Evolutionary conservation across 1,140 invertebrate species (phyloP), one percentile per base, ranked within the genome.

Genomic region (Drosophila kikkawai): DNA sequence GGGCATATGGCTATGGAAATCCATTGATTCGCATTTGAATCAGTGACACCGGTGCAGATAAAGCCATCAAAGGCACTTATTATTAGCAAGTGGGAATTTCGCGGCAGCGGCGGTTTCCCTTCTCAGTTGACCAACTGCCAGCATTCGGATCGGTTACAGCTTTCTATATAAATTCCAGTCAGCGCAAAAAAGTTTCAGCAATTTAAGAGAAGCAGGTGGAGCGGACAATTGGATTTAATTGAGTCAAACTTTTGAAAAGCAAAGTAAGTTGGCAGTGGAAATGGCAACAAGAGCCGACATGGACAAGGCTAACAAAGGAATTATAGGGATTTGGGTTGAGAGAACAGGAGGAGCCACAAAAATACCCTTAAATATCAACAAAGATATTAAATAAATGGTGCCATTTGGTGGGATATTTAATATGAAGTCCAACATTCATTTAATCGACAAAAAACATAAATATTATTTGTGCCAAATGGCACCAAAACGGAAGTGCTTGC

Each of bases 11-110:
- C 26, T 19, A 26, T 64, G 64, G 58, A 9, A 42, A 69, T 53
- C 69, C 69, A 50, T 19, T 73, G 67, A 73, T 71, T 73, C 53
- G 29, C 69, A 73, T 53, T 73, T 70, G 53, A 73, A 47, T 71
- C 69, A 7, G 34, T 73, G 67, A 41, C 69, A 71, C 51, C 67
- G 48, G 15, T n/a, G 26, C 29, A 47, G 69, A 73, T 71, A 73
- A 59, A n/a, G 44, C 36, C 69, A 73, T 73, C 69, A 71, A 73
- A 73, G n/a, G n/a, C 68, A 59, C 32, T 59, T 73, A 37, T 73
- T 71, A 73, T 73, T 50, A 59, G 63, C 37, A 8, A 68, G 67
- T 37, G 47, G 37, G 37, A 48, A n/a, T 41, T 42, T 57, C 39
- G 68, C 68, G 7, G 8, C 32, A 42, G 19, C 42, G 45, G 45